Evolutionary conservation across 2,888 invertebrate genomes (phyloP).

Genomic region (Anoplius nigerrimus): DNA sequence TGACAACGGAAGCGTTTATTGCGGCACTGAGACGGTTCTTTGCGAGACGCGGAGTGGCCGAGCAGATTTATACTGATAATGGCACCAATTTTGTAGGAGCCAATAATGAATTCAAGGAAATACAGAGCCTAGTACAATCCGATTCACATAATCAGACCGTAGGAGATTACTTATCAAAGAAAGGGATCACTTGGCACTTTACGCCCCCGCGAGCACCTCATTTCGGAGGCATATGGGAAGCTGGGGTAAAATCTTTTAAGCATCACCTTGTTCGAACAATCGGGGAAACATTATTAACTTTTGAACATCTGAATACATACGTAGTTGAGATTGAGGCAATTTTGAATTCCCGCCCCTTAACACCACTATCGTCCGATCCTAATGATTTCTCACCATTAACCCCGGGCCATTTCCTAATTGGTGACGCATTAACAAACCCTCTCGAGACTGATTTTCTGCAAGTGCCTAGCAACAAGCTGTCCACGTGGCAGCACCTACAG

Average conservation of each 20-base stretch:
- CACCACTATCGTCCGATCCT: slow-evolving; percentile 6
- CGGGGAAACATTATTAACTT: not conserved
- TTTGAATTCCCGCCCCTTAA: too few species aligned
- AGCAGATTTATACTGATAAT: slow-evolving; percentile 53
- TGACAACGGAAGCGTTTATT: too few species aligned
- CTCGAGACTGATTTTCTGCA: not conserved
- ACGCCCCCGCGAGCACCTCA: slow-evolving; percentile 17
- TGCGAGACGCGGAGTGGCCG: slow-evolving; percentile 43
- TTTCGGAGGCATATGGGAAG: slow-evolving; percentile 21
- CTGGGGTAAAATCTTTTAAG: slow-evolving; percentile 10
- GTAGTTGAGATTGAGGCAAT: too few species aligned
- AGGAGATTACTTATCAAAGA: not conserved
- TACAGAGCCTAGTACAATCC: slow-evolving; percentile 3
- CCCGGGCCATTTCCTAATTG: slow-evolving; percentile 20
- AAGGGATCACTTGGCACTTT: slow-evolving; percentile 44
- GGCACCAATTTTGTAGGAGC: slow-evolving; percentile 57
- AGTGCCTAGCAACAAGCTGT: not conserved
- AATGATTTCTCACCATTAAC: slow-evolving; percentile 11
- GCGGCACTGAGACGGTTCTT: slow-evolving; percentile 42
- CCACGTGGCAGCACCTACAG: not conserved
- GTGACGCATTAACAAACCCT: not conserved
- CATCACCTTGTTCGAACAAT: slow-evolving; percentile 4
- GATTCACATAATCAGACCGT: not conserved
- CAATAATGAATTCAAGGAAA: slow-evolving; percentile 28
- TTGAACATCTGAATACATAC: not conserved